A percentile compares a stretch with the other conserved stretches of the same genome.
Evolutionary conservation across 2,888 invertebrate genomes (phyloP).

Genomic region (Chalcosyrphus nemorum): DNA sequence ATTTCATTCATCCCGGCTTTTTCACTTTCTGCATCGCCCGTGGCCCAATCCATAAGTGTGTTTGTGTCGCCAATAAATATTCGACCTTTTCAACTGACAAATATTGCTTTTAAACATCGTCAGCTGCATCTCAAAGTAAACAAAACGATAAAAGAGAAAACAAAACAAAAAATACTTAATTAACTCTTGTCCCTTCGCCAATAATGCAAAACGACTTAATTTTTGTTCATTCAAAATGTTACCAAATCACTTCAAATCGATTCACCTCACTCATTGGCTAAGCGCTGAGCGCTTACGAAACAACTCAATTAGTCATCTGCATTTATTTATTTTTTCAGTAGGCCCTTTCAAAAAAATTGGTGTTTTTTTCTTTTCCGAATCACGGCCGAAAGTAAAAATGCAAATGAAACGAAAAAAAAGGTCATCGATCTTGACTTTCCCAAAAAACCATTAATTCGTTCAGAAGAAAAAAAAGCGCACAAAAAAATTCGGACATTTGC

Average conservation of each 20-base stretch:
- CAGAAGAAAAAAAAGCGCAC: neutral
- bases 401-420: conserved; percentile 37
- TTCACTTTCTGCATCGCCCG: neutral
- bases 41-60: no score
- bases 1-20: neutral
- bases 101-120: neutral
- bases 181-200: neutral
- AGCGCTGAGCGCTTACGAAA: conserved; percentile 20
- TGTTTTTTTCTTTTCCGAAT: neutral
- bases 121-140: neutral
- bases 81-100: neutral
- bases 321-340: neutral
- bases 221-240: neutral
- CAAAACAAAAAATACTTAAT: neutral
- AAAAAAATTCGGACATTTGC: conserved; percentile 41
- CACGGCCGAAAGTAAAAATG: conserved; percentile 50
- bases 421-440: conserved; percentile 65
- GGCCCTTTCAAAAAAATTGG: conserved; percentile 20
- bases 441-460: conserved; percentile 11
- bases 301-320: neutral
- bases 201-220: neutral
- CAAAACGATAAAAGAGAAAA: conserved; percentile 7
- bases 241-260: conserved; percentile 8
- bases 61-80: neutral
- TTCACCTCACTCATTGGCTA: neutral